phyloP scores from a whole-genome alignment of 2,113 vertebrate genomes.

The Mohoua ochrocephala region DNA sequence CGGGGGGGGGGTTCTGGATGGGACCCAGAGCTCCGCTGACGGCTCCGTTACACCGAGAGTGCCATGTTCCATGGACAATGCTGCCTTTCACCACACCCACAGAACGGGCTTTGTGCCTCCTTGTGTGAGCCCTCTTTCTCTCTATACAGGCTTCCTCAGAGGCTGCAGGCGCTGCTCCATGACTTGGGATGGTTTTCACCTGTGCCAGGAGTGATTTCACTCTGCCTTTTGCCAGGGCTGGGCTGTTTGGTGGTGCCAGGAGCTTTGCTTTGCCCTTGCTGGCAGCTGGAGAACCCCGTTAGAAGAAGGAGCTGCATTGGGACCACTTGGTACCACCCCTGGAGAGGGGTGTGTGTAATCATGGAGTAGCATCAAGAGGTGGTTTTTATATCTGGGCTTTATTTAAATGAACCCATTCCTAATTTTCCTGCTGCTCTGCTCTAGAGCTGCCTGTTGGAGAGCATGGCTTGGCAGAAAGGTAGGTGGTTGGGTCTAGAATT shows the following conservation, averaged over 20 bases:
- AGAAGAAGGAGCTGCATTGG: not conserved
- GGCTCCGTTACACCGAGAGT: rapidly evolving
- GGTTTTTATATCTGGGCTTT: not conserved
- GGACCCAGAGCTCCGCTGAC: not conserved
- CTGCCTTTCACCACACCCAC: slow-evolving; percentile 31
- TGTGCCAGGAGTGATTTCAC: slow-evolving; percentile 32
- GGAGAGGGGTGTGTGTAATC: not conserved
- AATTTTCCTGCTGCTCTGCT: not conserved
- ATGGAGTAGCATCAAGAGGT: not conserved
- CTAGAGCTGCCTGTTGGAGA: not conserved
- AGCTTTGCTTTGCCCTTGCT: not conserved
- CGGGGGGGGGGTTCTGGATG: not conserved
- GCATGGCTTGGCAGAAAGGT: not conserved
- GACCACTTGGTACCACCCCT: not conserved
- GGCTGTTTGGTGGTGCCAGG: not conserved
- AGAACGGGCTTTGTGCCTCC: slow-evolving; percentile 40
- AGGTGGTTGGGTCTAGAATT: not conserved
- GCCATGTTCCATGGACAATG: not conserved
- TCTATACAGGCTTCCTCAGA: not conserved
- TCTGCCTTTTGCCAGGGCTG: not conserved
- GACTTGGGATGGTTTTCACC: not conserved
- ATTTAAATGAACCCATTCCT: not conserved
- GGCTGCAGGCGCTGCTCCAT: not conserved
- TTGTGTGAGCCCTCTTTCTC: slow-evolving; percentile 6
- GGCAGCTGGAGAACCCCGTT: not conserved